These are phyloP conservation scores for Paramisgurnus dabryanus DNA, from an alignment of 2,113 vertebrate genomes.

Conservation along the genomic window DNA sequence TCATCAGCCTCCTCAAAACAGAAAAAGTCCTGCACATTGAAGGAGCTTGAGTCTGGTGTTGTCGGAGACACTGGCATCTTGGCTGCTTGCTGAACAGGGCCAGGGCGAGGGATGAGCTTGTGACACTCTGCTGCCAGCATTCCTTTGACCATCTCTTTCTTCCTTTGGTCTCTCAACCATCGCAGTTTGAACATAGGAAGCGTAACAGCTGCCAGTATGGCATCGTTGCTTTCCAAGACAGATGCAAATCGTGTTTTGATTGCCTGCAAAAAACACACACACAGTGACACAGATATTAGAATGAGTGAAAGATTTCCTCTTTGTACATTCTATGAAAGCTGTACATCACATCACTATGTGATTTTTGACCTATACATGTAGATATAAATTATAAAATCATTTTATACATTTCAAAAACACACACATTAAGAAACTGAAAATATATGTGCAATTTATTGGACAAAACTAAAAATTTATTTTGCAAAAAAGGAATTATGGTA, in stretches of 20 bases:
- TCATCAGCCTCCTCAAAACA: conserved; percentile 11
- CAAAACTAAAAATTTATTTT: not conserved
- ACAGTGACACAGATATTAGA: conserved; percentile 3
- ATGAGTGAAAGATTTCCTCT: conserved; percentile 3
- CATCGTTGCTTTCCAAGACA: conserved; percentile 4
- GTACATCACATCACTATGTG: not conserved
- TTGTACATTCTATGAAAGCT: conserved; percentile 9
- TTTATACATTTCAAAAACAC: not conserved
- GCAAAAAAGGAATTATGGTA: not conserved
- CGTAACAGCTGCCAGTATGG: conserved; percentile 6
- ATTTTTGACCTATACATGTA: conserved; percentile 2
- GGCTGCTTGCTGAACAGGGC: conserved; percentile 11
- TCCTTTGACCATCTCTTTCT: conserved; percentile 17
- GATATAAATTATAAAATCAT: not conserved
- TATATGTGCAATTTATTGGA: not conserved
- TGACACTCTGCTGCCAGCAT: conserved; percentile 17
- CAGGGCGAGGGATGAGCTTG: conserved; percentile 10
- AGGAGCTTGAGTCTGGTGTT: conserved; percentile 4
- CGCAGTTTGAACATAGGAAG: conserved; percentile 10
- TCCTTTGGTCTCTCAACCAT: conserved; percentile 11
- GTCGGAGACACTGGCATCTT: conserved; percentile 11
- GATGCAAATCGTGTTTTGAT: conserved; percentile 18
- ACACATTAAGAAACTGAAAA: conserved; percentile 2
- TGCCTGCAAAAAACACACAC: not conserved
- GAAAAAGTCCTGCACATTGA: conserved; percentile 2